Evolutionary conservation across 2,888 invertebrate species (phyloP), one percentile per base, ranked within the genome.

Genomic region (Conops quadrifasciatus): DNA sequence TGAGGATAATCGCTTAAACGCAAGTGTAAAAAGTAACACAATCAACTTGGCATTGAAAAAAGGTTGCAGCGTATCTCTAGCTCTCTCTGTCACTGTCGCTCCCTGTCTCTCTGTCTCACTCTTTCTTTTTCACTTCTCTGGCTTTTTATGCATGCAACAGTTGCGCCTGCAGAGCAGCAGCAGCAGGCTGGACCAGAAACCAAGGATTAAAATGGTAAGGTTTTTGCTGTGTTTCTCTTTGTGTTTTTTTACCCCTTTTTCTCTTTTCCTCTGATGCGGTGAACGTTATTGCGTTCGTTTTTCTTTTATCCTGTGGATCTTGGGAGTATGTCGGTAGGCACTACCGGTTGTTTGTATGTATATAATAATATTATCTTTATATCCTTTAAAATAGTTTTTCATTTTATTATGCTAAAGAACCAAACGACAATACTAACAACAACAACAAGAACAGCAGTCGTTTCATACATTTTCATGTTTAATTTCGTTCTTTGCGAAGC

Each of bases 31-130:
- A 64, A 62, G 66, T 56, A 67, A 67, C 43, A 63, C 58, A 24
- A 26, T 60, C 63, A 43, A 71, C n/a, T 65, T 75, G 75, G 76
- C 76, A 76, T 77, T 76, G 75, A 77, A 74, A 72, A 71, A 72
- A 64, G 9, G 9, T n/a, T n/a, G n/a, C 72, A 65, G 72, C 69
- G 72, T 76, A 68, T 72, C 72, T 43, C 28, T 30, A 26, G 28
- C 24, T 36, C n/a, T 71, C 30, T 45, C 59, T 65, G 71, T 71
- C 71, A 67, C 71, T 68, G 71, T 73, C 66, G 68, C 45, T 63
- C 30, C 9, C 9, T 36, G 5, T 36, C 9, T 36, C 21, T n/a
- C 67, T 15, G 9, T 36, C 9, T 36, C 36, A 4, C 36, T 4
- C 36, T 36, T 36, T 36, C 36, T 36, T 9, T 36, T 36, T 36